phyloP scores from a whole-genome alignment of 2,113 vertebrate species.

The Pandion haliaetus region DNA sequence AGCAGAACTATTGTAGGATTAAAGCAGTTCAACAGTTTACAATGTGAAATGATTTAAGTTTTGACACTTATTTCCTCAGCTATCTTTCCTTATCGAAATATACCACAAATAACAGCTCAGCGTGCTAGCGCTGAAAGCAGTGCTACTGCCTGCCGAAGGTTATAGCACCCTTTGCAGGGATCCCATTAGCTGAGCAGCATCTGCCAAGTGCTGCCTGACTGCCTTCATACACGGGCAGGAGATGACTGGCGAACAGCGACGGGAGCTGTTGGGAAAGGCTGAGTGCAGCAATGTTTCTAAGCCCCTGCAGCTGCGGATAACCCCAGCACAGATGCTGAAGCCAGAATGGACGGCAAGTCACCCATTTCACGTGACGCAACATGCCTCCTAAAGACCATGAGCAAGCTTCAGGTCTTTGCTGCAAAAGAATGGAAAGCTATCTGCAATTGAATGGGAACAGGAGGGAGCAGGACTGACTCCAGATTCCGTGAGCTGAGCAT shows the following conservation, averaged over 20 bases:
- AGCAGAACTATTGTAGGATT: conserved; percentile 32
- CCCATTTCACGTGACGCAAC: rapidly evolving
- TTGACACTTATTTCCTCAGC: conserved; percentile 57
- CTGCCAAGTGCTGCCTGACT: not conserved
- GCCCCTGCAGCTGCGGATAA: not conserved
- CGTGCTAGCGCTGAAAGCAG: not conserved
- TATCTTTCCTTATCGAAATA: conserved; percentile 10
- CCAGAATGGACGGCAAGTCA: not conserved
- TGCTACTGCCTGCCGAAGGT: conserved; percentile 11
- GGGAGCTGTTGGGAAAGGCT: not conserved
- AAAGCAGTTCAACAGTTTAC: conserved; percentile 50
- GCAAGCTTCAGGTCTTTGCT: not conserved
- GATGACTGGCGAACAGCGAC: rapidly evolving
- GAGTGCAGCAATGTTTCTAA: rapidly evolving
- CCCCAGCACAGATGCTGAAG: not conserved
- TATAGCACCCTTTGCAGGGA: not conserved
- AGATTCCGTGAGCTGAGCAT: not conserved
- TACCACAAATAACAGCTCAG: conserved; percentile 33
- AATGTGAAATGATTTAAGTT: conserved; percentile 47
- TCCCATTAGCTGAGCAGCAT: conserved; percentile 21
- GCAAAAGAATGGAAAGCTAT: not conserved
- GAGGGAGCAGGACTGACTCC: not conserved
- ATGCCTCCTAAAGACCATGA: not conserved
- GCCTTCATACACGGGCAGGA: rapidly evolving
- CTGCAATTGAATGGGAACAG: not conserved